Evolutionary conservation across 1,140 invertebrate species (phyloP).

Genomic region (Pogonomyrmex barbatus): DNA sequence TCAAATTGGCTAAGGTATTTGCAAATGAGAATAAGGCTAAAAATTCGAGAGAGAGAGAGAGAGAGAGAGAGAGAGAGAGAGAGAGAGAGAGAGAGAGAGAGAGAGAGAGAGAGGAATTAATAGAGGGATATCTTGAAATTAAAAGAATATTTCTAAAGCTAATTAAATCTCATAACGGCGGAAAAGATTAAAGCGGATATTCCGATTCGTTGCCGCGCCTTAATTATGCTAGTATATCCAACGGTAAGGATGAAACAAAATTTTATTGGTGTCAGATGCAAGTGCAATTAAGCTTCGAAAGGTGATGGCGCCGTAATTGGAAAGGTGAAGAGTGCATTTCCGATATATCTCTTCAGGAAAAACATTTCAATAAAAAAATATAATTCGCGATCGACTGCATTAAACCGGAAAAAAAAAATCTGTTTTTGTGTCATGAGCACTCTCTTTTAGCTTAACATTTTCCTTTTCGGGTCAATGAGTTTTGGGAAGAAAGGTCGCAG

Average conservation of each 20-base stretch:
- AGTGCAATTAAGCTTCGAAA: not conserved
- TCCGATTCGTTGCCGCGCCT: not conserved
- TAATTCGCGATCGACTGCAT: not conserved
- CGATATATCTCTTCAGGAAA: not conserved
- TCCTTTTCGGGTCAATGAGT: too few species aligned
- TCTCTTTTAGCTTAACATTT: not conserved
- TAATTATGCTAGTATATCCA: not conserved
- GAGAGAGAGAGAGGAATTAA: not conserved
- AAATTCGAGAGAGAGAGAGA: too few species aligned
- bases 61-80: too few species aligned
- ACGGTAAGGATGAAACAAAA: not conserved
- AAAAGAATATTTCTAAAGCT: too few species aligned
- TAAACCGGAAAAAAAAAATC: not conserved
- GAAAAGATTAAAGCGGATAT: constrained; percentile 11
- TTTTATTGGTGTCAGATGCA: not conserved
- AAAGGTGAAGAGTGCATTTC: not conserved
- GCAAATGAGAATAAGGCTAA: not conserved
- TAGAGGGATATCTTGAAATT: too few species aligned
- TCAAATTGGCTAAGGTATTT: not conserved
- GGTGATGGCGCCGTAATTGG: not conserved
- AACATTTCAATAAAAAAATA: not conserved
- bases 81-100: too few species aligned
- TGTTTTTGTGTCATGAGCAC: not conserved
- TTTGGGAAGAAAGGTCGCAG: not conserved
- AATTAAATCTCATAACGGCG: not conserved